phyloP scores from a whole-genome alignment of 2,797 vertebrate genomes.

The Tragelaphus eurycerus region DNA sequence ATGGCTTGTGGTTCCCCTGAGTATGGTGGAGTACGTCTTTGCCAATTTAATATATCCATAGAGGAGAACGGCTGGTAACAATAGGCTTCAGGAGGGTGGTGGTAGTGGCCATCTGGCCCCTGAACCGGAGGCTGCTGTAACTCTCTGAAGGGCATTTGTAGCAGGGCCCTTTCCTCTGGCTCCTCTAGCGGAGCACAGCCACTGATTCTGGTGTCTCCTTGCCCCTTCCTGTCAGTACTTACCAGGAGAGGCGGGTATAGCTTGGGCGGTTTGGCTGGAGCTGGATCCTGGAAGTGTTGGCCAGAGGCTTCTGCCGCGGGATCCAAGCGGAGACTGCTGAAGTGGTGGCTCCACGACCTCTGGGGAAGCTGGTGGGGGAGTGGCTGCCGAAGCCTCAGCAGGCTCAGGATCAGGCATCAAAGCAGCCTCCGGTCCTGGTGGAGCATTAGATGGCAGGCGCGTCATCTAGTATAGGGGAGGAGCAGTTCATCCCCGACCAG shows the following conservation, averaged over 20 bases:
- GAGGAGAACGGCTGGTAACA: not conserved
- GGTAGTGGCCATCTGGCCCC: not conserved
- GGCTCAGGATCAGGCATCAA: not conserved
- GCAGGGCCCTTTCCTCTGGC: not conserved
- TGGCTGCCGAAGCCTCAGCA: not conserved
- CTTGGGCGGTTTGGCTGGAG: not conserved
- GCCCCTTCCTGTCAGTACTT: not conserved
- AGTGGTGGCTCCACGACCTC: accelerated
- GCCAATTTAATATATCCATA: no score
- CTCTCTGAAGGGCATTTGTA: not conserved
- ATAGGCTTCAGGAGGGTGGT: not conserved
- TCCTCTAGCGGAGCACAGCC: not conserved
- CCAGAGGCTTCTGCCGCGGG: not conserved
- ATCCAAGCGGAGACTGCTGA: accelerated
- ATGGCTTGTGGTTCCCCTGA: not conserved
- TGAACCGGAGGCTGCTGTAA: not conserved
- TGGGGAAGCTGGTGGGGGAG: not conserved
- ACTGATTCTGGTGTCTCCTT: not conserved
- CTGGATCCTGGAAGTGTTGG: not conserved
- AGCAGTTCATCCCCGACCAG: not conserved
- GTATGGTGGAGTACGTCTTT: not conserved
- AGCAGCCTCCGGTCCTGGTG: accelerated
- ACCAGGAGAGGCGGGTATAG: not conserved
- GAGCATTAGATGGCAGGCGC: accelerated
- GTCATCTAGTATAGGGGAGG: not conserved